phyloP scores from a whole-genome alignment of 2,113 vertebrate genomes.

The Cinclus cinclus region DNA sequence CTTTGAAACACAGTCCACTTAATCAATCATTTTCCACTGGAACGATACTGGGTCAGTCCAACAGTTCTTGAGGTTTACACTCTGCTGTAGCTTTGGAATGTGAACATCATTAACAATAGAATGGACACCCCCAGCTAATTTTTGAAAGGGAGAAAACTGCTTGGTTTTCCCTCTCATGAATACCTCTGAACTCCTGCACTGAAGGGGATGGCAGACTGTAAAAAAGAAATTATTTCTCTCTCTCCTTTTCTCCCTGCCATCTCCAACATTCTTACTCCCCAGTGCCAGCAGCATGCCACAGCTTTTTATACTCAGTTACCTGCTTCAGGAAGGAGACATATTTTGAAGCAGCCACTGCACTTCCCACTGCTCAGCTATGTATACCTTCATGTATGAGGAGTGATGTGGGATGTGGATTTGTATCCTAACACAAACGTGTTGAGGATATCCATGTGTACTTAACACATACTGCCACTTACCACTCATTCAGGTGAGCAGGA shows the following conservation, averaged over 20 bases:
- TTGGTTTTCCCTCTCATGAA: not conserved
- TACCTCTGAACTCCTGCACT: not conserved
- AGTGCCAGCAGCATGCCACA: not conserved
- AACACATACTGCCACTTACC: not conserved
- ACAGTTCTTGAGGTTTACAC: not conserved
- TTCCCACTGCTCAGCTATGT: not conserved
- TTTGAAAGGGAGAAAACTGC: not conserved
- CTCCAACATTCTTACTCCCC: not conserved
- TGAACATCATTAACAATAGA: not conserved
- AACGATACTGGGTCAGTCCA: not conserved
- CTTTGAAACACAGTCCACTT: not conserved
- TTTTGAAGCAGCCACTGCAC: not conserved
- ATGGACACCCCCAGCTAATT: not conserved
- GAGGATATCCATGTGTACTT: not conserved
- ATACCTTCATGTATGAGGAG: not conserved
- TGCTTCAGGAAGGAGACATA: not conserved
- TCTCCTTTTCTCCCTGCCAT: not conserved
- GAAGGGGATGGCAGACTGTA: not conserved
- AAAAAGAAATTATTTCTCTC: not conserved
- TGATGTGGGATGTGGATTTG: not conserved
- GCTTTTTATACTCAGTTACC: not conserved
- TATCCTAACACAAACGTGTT: rapidly evolving
- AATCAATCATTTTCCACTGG: not conserved
- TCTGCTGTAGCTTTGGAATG: not conserved
- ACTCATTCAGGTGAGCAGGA: not conserved